Conservation (phyloP, 1,140 invertebrate genomes). For the Coptotermes formosanus region DNA sequence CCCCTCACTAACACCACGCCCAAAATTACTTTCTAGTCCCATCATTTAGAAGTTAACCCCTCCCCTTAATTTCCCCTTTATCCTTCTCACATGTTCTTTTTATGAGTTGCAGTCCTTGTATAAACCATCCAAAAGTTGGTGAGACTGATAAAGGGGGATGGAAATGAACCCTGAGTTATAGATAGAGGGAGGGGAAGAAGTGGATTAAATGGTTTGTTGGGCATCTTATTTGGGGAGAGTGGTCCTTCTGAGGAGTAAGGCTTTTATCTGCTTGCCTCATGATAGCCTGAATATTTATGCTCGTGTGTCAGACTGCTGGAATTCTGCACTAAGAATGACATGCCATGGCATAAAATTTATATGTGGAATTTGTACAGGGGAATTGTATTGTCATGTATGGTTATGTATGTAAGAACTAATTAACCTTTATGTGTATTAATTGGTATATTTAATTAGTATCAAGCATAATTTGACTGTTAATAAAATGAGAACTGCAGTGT, state of each 20-base stretch:
- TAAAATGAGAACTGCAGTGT: conserved; percentile 25
- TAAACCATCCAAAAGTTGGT: conserved; percentile 31
- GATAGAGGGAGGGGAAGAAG: conserved; percentile 18
- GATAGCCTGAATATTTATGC: conserved; percentile 29
- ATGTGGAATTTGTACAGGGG: conserved; percentile 30
- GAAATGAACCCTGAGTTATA: conserved; percentile 13
- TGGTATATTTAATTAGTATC: conserved; percentile 34
- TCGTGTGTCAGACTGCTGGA: neutral
- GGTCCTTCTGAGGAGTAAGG: neutral
- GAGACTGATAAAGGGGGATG: conserved; percentile 28
- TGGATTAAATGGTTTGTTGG: conserved; percentile 26
- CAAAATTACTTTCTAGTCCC: conserved; percentile 33
- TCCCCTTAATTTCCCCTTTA: conserved; percentile 26
- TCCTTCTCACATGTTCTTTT: conserved; percentile 27
- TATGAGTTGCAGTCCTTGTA: conserved; percentile 32
- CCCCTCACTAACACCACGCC: conserved; percentile 39
- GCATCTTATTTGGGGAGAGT: conserved; percentile 18
- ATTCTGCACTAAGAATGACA: conserved; percentile 2
- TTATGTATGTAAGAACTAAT: conserved; percentile 34
- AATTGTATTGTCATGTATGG: conserved; percentile 33
- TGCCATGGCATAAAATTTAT: conserved; percentile 27
- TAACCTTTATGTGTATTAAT: conserved; percentile 33
- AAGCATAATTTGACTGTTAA: conserved; percentile 31
- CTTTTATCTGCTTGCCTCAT: conserved; percentile 9
- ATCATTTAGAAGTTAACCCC: conserved; percentile 31